Base-by-base conservation (phyloP, 2,888 invertebrate genomes). In the Callimorpha dominula region DNA sequence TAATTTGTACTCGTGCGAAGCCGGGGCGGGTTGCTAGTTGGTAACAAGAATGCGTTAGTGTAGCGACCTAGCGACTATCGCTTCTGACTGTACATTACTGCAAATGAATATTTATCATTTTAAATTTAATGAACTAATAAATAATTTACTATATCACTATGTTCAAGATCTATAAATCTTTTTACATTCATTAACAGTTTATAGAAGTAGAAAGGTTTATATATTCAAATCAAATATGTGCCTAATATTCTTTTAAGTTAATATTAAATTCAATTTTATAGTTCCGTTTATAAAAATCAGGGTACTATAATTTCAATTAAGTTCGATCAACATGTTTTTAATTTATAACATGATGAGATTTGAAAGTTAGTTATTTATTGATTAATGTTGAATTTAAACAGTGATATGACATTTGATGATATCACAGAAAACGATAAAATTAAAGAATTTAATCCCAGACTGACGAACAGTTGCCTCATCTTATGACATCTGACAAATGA, bases 161-260 rank as follows among this genome's bases (percentile, higher is more conserved):
- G 15, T 8, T 20, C 11, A 14, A 31, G 9, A 49, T 49, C 65
- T 50, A 65, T 65, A 65, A 65, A 65, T 65, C 65, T 20, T 65
- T 50, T 31, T 15, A 17, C 49, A 9, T 65, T 65, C 31, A 50
- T 65, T 20, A 31, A 60, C 12, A 60, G 12, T 60, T 31, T 60
- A 60, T 60, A 31, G 60, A 12, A 31, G 31, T 20, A 31, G 12
- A 20, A 60, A 60, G 6, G 20, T 57, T 20, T 11, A 57, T 12
- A 31, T 31, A 57, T 60, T 60, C 14, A 60, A 60, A 60, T 60
- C 31, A 60, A 57, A 60, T 14, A 60, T 31, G 14, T 12, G 14
- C 14, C 5, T 5, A 60, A 60, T 31, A 31, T 49, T 9, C 14
- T 50, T 49, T 31, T 31, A 1, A 49, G 31, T 50, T 50, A 65